Evolutionary conservation across 1,140 invertebrate species (phyloP).

Genomic region (Zaprionus capensis): DNA sequence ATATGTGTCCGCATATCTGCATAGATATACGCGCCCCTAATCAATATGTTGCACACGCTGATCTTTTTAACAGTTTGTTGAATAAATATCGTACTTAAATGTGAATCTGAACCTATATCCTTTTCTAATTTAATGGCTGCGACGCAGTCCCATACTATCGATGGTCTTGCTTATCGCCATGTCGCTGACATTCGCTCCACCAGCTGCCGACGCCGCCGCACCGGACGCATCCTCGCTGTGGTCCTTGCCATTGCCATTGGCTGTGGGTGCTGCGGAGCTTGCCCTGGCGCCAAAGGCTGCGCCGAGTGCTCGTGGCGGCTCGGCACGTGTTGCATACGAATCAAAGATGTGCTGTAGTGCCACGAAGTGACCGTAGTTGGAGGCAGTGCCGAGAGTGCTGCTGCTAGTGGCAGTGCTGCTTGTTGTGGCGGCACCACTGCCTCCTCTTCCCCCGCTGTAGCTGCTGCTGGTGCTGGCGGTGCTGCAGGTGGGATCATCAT

Average conservation of each 20-base stretch:
- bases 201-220: neutral
- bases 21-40: slow-evolving; percentile 15
- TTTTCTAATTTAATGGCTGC: slow-evolving; percentile 9
- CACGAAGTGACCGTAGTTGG: slow-evolving; percentile 31
- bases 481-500: neutral
- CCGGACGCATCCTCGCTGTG: slow-evolving; percentile 1
- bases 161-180: slow-evolving; percentile 42
- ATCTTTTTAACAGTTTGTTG: slow-evolving; percentile 37
- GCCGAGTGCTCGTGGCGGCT: neutral
- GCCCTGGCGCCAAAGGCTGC: neutral
- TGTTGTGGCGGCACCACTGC: too few relatives aligned
- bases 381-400: neutral
- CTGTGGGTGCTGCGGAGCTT: neutral
- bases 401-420: neutral
- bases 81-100: slow-evolving; percentile 39
- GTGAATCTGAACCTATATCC: neutral
- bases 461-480: neutral
- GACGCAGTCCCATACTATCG: slow-evolving; percentile 41
- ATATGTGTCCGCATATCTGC: neutral
- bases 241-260: slow-evolving; percentile 20
- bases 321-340: neutral
- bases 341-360: slow-evolving; percentile 37
- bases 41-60: slow-evolving; percentile 40
- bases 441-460: neutral
- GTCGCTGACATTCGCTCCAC: slow-evolving; percentile 23